A percentile compares a stretch with the other conserved stretches of the same genome.
phyloP scores from a whole-genome alignment of 2,797 vertebrate species.

The Thaleichthys pacificus region DNA sequence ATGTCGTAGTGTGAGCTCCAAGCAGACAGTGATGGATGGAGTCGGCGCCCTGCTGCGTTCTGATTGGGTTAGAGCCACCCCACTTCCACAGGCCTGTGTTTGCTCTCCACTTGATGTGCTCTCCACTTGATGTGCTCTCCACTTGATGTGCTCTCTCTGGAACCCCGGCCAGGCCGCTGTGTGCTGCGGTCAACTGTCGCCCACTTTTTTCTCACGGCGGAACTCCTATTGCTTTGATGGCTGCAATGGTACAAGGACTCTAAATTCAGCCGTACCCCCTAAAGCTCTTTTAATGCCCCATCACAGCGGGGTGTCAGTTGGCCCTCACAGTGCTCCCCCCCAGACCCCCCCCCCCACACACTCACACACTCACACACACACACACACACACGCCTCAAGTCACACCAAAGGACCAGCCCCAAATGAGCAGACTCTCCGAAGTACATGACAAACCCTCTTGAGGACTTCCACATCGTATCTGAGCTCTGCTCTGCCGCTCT shows the following conservation, averaged over 20 bases:
- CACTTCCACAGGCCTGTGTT: conserved; percentile 65
- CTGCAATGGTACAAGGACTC: conserved; percentile 40
- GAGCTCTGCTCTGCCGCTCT: background rate
- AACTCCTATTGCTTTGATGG: conserved; percentile 50
- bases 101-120: conserved; percentile 43
- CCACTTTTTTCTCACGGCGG: conserved; percentile 48
- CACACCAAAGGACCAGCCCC: too few relatives aligned
- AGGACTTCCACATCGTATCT: background rate
- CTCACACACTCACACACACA: too few relatives aligned
- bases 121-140: conserved; percentile 55
- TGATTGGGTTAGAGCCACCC: conserved; percentile 69
- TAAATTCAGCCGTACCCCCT: conserved; percentile 46
- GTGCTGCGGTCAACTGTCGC: conserved; percentile 1
- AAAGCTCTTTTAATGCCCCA: conserved; percentile 38
- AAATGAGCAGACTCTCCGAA: too few relatives aligned
- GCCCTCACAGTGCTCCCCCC: conserved; percentile 8
- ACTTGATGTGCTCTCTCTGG: conserved; percentile 45
- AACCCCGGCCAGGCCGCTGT: conserved; percentile 45
- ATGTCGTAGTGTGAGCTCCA: conserved; percentile 40
- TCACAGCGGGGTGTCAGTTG: conserved; percentile 44
- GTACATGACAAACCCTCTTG: background rate
- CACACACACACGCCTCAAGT: conserved; percentile 13
- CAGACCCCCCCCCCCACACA: background rate
- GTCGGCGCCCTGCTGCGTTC: conserved; percentile 53
- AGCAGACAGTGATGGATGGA: conserved; percentile 78